Base-by-base conservation (phyloP, 53 echinoderm and acorn worm species). In the Holothuria leucospilota region DNA sequence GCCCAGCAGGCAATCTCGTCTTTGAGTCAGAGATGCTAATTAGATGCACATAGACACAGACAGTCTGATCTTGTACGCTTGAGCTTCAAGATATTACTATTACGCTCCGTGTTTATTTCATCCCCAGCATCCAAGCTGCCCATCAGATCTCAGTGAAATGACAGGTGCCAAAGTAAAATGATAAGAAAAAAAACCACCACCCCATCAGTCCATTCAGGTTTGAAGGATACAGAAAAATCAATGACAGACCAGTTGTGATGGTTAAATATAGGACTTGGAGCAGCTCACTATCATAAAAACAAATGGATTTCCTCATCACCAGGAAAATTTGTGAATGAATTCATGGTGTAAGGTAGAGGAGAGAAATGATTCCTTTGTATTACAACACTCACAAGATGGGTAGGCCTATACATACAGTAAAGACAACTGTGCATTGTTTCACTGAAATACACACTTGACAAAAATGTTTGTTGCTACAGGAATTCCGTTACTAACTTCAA, bases 21-120 rank as follows among this genome's bases (percentile, higher is more conserved):
- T 68, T 75, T 51, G 51, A 75, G 75, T 75, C 75, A 75, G 28
- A 70, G 70, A 51, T 49, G 51, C n/a, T 75, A 75, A 75, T 75
- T 75, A 75, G 75, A 75, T 75, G 75, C 75, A 52, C 75, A 40
- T 49, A 75, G 75, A 75, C 75, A 75, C 75, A 51, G 13, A 75
- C 75, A 34, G 75, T 75, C 75, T 75, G 51, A 25, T 34, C 52
- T 13, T 68, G n/a, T 72, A 6, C 75, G 26, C 46, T 51, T 24
- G 29, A 51, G 52, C 13, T 49, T 49, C 51, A 51, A 51, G 75
- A 51, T 25, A 75, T 49, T 27, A 75, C 11, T 42, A 75, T 49
- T 49, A 39, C n/a, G 49, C 75, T 25, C 69, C 70, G 30, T 75
- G 75, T 75, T 75, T 75, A 75, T 49, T 75, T 75, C 75, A 39